Percentiles rank a stretch among this genome's conserved stretches.
Conservation (phyloP, 2,797 vertebrate species). For the Gymnothorax reevesii region DNA sequence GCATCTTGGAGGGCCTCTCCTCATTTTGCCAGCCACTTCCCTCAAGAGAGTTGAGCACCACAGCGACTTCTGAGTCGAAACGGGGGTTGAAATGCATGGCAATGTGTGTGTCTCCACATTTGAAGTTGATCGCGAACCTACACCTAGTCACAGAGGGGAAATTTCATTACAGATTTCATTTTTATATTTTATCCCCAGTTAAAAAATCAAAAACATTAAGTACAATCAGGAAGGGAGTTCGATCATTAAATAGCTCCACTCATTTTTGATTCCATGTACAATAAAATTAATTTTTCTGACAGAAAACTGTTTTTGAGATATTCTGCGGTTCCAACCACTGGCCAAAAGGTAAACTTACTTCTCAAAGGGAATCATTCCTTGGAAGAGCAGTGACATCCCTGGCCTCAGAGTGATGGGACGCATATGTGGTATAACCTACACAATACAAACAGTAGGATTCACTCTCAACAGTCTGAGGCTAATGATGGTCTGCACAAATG, state of each 20-base stretch:
- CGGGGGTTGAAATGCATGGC: no score
- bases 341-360: background rate
- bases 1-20: no score
- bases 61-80: no score
- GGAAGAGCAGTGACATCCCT: background rate
- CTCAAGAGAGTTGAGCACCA: no score
- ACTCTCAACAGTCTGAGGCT: no score
- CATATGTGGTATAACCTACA: background rate
- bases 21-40: no score
- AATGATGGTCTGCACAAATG: no score
- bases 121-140: no score
- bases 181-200: no score
- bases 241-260: background rate
- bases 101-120: no score
- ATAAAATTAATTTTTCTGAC: background rate
- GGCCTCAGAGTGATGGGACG: background rate
- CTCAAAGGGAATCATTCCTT: background rate
- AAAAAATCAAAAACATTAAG: background rate
- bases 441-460: background rate
- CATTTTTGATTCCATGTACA: background rate
- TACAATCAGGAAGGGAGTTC: background rate
- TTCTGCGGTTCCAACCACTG: background rate
- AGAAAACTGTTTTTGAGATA: background rate
- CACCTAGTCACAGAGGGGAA: no score
- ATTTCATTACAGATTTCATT: no score